These are phyloP conservation scores for Campylomormyrus numenius DNA, from an alignment of 2,113 vertebrate genomes.

Conservation along the genomic window DNA sequence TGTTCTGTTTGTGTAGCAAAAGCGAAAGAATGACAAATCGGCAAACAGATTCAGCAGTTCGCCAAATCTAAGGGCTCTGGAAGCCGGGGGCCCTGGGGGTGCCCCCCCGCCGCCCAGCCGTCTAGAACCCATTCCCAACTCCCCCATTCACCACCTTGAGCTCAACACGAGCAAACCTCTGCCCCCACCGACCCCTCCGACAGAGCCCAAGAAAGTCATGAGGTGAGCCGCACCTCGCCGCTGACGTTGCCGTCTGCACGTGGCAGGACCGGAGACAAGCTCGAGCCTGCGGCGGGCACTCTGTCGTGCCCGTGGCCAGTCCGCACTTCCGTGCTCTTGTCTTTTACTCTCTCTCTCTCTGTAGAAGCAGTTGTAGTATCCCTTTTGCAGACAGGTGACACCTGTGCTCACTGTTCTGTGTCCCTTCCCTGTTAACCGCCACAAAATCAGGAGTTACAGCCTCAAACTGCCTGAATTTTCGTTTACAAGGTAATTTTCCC, in stretches of 20 bases:
- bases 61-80: conserved; percentile 91
- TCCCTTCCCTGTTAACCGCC: conserved; percentile 19
- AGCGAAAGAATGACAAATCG: conserved; percentile 98
- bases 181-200: conserved; percentile 87
- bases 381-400: conserved; percentile 27
- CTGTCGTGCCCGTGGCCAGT: background rate
- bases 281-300: background rate
- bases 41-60: conserved; percentile 96
- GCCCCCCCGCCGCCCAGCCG: conserved; percentile 76
- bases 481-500: conserved; percentile 26
- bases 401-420: background rate
- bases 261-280: conserved; percentile 18
- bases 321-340: background rate
- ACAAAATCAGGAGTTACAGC: conserved; percentile 30
- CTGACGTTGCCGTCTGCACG: conserved; percentile 12
- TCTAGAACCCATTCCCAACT: conserved; percentile 94
- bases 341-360: background rate
- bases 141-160: conserved; percentile 91
- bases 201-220: conserved; percentile 96
- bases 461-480: conserved; percentile 9
- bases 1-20: conserved; percentile 90
- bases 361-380: conserved; percentile 27
- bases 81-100: conserved; percentile 79
- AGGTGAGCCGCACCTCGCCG: conserved; percentile 79
- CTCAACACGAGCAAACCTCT: conserved; percentile 98